These are phyloP conservation scores for Daboia siamensis DNA, from an alignment of 2,113 vertebrate species.

Conservation along the genomic window DNA sequence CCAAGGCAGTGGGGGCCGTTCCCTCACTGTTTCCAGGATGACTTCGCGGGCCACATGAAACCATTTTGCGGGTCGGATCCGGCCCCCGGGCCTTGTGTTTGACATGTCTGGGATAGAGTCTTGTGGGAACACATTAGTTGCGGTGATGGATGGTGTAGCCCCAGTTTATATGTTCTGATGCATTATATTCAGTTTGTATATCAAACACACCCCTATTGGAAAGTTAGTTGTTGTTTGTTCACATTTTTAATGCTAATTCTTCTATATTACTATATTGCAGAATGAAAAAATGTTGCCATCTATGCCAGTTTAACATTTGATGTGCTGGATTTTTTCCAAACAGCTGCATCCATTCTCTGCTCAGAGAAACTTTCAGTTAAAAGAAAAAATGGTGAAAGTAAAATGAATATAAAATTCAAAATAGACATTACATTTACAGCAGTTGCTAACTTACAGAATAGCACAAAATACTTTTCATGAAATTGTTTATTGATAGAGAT, in stretches of 20 bases:
- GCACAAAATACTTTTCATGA: background rate
- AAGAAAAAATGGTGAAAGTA: background rate
- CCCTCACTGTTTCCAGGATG: too few relatives aligned
- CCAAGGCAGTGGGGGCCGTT: too few relatives aligned
- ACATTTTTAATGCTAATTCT: slow-evolving; percentile 18
- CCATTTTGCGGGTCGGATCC: too few relatives aligned
- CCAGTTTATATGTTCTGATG: background rate
- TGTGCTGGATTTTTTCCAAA: rapidly evolving
- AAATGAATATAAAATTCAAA: background rate
- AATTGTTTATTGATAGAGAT: background rate
- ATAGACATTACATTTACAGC: background rate
- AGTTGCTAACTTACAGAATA: background rate
- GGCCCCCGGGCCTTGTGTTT: too few relatives aligned
- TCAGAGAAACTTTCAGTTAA: background rate
- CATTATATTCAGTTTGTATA: background rate
- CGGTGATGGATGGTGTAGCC: background rate
- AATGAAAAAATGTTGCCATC: background rate
- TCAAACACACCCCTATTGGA: background rate
- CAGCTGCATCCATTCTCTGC: background rate
- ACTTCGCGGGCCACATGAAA: too few relatives aligned
- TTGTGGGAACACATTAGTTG: background rate
- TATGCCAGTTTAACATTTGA: background rate
- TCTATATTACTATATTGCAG: background rate
- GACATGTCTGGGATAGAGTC: background rate
- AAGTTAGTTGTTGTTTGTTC: background rate